Evolutionary conservation across 35 echinoderm and acorn worm genomes (phyloP).

Genomic region (Strongylocentrotus purpuratus): DNA sequence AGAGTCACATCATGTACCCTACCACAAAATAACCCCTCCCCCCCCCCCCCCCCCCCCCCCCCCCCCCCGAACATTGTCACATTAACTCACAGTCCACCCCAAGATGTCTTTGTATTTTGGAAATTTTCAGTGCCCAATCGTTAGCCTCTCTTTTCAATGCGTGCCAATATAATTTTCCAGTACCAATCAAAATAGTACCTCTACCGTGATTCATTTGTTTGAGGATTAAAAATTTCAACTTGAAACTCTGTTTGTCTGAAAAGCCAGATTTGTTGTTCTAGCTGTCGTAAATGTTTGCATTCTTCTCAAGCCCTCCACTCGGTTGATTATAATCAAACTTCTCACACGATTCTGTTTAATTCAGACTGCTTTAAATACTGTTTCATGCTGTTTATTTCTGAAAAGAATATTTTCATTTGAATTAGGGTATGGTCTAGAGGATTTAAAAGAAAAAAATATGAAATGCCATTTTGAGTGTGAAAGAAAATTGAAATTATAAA

Average conservation of each 20-base stretch:
- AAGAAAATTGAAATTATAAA: no score
- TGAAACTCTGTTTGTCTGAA: not conserved
- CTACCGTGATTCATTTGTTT: not conserved
- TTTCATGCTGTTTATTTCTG: not conserved
- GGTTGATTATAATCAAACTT: not conserved
- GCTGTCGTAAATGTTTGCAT: not conserved
- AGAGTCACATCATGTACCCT: no score
- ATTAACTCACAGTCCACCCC: not conserved
- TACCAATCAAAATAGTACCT: not conserved
- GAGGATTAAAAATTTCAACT: not conserved
- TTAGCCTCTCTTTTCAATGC: not conserved
- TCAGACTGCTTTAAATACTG: not conserved
- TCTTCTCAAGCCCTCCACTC: not conserved
- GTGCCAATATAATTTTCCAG: not conserved
- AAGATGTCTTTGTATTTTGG: not conserved
- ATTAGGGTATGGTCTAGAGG: not conserved
- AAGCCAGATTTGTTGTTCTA: constrained; percentile 2
- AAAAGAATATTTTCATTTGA: not conserved
- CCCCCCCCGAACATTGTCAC: not conserved
- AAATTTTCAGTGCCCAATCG: not conserved
- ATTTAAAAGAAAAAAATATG: not conserved
- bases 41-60: no score
- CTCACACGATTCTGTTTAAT: not conserved
- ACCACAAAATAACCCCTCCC: no score
- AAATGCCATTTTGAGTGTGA: not conserved